phyloP scores from a whole-genome alignment of 1,140 invertebrate genomes.

The Pristionchus pacificus region DNA sequence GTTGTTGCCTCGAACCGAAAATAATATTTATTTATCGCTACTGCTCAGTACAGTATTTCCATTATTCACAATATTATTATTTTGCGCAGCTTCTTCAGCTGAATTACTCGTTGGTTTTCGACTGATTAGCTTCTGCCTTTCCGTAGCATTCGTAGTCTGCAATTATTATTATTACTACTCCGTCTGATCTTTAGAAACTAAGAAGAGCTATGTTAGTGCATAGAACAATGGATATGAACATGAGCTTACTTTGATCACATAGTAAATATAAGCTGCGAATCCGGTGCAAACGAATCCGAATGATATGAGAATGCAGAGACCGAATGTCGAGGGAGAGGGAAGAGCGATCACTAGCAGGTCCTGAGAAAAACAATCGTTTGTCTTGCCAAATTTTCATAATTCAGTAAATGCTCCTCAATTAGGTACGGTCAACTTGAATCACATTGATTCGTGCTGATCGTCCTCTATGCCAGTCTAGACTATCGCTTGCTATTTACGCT shows the following conservation, averaged over 20 bases:
- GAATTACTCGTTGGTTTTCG: no score
- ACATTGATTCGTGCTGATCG: background rate
- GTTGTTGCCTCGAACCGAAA: no score
- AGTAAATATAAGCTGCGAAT: conserved; percentile 37
- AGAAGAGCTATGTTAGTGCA: no score
- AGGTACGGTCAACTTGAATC: background rate
- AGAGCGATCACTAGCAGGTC: conserved; percentile 62
- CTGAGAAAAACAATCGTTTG: background rate
- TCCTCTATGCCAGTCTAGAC: background rate
- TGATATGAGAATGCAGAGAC: conserved; percentile 60
- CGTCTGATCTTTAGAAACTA: no score
- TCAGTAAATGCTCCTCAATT: background rate
- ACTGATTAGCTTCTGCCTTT: no score
- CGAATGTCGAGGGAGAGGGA: conserved; percentile 59
- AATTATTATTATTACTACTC: no score
- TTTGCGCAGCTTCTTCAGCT: no score
- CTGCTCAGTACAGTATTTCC: no score
- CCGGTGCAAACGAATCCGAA: conserved; percentile 59
- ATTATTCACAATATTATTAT: no score
- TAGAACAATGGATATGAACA: no score
- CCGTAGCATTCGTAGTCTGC: no score
- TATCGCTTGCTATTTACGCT: background rate
- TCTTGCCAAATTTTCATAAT: background rate
- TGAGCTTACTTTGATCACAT: conserved; percentile 34
- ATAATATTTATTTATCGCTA: no score